phyloP scores from a whole-genome alignment of 2,888 invertebrate genomes.

The Tetranychus piercei region DNA sequence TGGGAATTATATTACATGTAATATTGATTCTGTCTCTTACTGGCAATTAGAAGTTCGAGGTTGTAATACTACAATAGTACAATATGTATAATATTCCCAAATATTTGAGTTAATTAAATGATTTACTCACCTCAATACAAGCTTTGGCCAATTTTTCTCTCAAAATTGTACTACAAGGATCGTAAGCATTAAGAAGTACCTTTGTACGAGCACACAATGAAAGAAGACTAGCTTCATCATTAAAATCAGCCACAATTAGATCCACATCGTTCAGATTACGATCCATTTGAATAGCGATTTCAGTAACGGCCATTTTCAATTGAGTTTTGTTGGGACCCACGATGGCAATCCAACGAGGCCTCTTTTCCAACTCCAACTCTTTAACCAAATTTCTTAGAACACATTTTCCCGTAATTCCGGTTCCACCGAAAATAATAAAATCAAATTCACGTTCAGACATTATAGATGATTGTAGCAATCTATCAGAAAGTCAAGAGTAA shows the following conservation, averaged over 20 bases:
- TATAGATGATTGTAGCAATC: background rate
- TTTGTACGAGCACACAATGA: conserved; percentile 60
- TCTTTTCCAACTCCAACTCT: conserved; percentile 19
- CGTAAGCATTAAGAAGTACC: conserved; percentile 75
- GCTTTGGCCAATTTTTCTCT: conserved; percentile 78
- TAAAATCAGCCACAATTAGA: conserved; percentile 57
- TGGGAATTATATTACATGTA: too few relatives aligned
- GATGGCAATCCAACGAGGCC: conserved; percentile 52
- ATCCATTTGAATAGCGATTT: conserved; percentile 5
- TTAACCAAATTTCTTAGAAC: conserved; percentile 47
- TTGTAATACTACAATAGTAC: too few relatives aligned
- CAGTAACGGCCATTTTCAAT: conserved; percentile 37
- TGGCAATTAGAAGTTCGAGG: too few relatives aligned
- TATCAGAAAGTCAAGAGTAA: background rate
- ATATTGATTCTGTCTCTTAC: too few relatives aligned
- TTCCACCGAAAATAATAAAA: conserved; percentile 76
- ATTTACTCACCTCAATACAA: conserved; percentile 43
- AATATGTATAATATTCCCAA: too few relatives aligned
- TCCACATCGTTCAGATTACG: background rate
- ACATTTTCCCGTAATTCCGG: conserved; percentile 76
- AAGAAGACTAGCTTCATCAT: conserved; percentile 49
- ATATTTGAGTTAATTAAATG: too few relatives aligned
- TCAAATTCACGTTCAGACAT: conserved; percentile 36
- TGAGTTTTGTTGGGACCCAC: conserved; percentile 55
- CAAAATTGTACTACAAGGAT: conserved; percentile 45